Evolutionary conservation across 1,140 invertebrate species (phyloP).

Genomic region (Anadara kagoshimensis): DNA sequence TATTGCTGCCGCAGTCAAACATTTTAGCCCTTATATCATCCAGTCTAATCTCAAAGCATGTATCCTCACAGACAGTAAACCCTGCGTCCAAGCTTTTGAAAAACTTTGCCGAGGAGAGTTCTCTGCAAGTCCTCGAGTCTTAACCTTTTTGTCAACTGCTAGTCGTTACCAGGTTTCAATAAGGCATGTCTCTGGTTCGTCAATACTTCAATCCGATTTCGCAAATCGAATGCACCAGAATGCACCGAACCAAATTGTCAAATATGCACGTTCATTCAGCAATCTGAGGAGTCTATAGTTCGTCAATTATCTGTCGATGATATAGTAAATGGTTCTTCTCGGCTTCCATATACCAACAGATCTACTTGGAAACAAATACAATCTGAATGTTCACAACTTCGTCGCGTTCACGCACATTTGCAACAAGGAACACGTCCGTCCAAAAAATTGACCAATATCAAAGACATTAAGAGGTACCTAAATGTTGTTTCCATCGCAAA

Average conservation of each 20-base stretch:
- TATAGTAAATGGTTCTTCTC: background rate
- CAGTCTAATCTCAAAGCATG: conserved; percentile 33
- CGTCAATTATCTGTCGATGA: conserved; percentile 2
- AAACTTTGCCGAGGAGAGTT: conserved; percentile 46
- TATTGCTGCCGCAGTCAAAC: conserved; percentile 36
- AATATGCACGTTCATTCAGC: background rate
- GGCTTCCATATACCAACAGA: conserved; percentile 7
- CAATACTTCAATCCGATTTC: conserved; percentile 42
- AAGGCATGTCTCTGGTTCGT: conserved; percentile 25
- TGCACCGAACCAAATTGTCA: conserved; percentile 24
- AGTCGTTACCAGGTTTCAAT: conserved; percentile 39
- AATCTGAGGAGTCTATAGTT: conserved; percentile 4
- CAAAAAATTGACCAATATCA: conserved; percentile 20
- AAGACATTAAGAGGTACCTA: conserved; percentile 41
- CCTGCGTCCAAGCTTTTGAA: conserved; percentile 41
- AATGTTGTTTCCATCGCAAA: conserved; percentile 19
- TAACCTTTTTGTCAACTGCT: conserved; percentile 29
- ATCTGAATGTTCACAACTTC: conserved; percentile 6
- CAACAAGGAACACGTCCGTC: conserved; percentile 21
- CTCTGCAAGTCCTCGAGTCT: conserved; percentile 35
- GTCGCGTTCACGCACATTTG: conserved; percentile 5
- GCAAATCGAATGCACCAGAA: conserved; percentile 37
- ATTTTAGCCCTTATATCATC: conserved; percentile 38
- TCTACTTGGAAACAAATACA: conserved; percentile 18
- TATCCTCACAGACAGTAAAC: conserved; percentile 41